Evolutionary conservation across 2,888 invertebrate genomes (phyloP).

Genomic region (Labia minor): DNA sequence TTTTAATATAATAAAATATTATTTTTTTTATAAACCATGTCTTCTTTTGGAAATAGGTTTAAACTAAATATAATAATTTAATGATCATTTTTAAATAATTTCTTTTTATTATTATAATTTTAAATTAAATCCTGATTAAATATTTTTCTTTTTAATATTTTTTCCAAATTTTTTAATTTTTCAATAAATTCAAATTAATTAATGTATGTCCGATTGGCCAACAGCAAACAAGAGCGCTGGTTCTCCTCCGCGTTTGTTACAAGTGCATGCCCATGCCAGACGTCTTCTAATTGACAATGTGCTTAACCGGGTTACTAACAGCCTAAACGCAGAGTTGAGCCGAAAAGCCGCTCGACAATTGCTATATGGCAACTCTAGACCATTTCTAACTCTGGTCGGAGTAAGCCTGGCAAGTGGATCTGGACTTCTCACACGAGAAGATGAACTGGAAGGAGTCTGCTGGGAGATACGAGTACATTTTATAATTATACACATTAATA

Average conservation of each 20-base stretch:
- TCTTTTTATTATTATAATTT: too few relatives aligned
- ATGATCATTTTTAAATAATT: too few relatives aligned
- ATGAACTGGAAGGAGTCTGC: conserved; percentile 65
- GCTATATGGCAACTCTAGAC: conserved; percentile 56
- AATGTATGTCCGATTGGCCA: too few relatives aligned
- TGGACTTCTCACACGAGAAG: conserved; percentile 62
- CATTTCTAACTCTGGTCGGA: conserved; percentile 63
- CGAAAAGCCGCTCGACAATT: conserved; percentile 51
- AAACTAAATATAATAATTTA: too few relatives aligned
- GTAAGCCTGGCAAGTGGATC: conserved; percentile 61
- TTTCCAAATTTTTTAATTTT: neutral
- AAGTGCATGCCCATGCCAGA: conserved; percentile 43
- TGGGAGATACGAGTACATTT: conserved; percentile 56
- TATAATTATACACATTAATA: too few relatives aligned
- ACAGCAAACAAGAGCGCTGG: conserved; percentile 23
- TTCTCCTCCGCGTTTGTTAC: conserved; percentile 31
- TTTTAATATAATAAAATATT: too few relatives aligned
- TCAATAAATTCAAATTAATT: neutral
- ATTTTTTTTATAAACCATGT: too few relatives aligned
- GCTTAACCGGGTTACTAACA: conserved; percentile 55
- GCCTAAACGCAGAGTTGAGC: conserved; percentile 50
- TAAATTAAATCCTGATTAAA: neutral
- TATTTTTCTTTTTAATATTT: neutral
- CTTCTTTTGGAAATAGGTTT: too few relatives aligned
- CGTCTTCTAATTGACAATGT: conserved; percentile 58